Percentiles rank a stretch among this genome's conserved stretches.
Conservation (phyloP, 2,797 vertebrate species). For the Amazona finschi region DNA sequence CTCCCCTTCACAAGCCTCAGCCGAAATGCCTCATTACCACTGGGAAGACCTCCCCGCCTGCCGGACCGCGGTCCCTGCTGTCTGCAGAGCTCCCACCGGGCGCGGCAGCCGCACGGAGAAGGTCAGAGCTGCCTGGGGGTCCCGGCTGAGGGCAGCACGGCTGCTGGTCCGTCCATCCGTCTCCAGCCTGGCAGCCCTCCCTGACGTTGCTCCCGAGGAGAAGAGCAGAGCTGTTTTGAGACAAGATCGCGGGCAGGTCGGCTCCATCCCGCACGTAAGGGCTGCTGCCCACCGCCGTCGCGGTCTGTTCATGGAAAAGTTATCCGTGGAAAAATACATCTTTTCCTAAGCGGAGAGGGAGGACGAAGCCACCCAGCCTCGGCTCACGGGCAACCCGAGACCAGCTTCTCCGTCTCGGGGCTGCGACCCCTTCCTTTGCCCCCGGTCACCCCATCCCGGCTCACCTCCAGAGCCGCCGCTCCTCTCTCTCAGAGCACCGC, state of each 20-base stretch:
- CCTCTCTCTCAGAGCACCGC: not conserved
- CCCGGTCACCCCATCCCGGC: not conserved
- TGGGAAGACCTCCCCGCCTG: not conserved
- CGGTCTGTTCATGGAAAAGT: not conserved
- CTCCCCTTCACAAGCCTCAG: accelerated
- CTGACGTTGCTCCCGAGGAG: too few relatives aligned
- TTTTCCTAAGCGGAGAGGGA: not conserved
- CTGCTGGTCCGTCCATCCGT: not conserved
- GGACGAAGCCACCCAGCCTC: not conserved
- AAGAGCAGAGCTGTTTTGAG: not conserved
- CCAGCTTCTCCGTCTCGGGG: not conserved
- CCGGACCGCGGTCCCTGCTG: accelerated
- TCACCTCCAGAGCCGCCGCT: not conserved
- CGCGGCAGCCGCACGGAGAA: not conserved
- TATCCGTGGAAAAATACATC: not conserved
- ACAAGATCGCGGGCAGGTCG: not conserved
- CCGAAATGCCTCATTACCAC: accelerated
- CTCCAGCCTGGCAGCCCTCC: not conserved
- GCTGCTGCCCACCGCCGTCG: not conserved
- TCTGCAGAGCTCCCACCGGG: not conserved
- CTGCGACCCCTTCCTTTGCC: not conserved
- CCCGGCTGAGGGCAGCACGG: not conserved
- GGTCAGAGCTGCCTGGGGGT: not conserved
- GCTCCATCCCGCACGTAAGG: accelerated
- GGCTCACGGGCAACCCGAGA: not conserved